phyloP scores from a whole-genome alignment of 2,797 vertebrate genomes.

The Lagocephalus sceleratus region DNA sequence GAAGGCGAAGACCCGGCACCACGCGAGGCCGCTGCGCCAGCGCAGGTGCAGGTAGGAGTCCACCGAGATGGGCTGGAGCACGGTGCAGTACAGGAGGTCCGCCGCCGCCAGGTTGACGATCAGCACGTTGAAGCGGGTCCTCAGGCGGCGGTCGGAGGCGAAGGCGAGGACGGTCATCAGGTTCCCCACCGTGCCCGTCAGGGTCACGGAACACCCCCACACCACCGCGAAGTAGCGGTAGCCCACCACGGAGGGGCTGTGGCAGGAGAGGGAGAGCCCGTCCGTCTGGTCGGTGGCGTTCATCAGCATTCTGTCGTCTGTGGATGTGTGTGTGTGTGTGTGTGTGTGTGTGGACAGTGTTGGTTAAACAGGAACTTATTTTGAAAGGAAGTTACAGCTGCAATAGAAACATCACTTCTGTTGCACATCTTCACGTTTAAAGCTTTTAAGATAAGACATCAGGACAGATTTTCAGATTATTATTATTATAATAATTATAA shows the following conservation, averaged over 20 bases:
- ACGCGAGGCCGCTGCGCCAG: slow-evolving; percentile 77
- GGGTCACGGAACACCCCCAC: slow-evolving; percentile 80
- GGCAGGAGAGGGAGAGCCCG: slow-evolving; percentile 80
- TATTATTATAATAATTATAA: too few species aligned
- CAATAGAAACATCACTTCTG: neutral
- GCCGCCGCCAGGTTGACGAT: slow-evolving; percentile 85
- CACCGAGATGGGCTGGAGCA: slow-evolving; percentile 84
- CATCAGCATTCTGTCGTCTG: slow-evolving; percentile 51
- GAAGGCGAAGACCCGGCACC: slow-evolving; percentile 82
- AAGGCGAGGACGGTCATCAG: slow-evolving; percentile 85
- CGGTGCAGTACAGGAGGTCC: slow-evolving; percentile 84
- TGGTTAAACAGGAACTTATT: neutral
- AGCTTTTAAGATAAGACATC: too few species aligned
- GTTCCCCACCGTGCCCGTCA: slow-evolving; percentile 82
- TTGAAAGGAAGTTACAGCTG: slow-evolving; percentile 10
- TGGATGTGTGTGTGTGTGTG: neutral
- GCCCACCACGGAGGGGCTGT: slow-evolving; percentile 75
- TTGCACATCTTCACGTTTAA: too few species aligned
- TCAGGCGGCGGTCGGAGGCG: slow-evolving; percentile 70
- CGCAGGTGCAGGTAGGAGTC: slow-evolving; percentile 86
- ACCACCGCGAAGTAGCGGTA: slow-evolving; percentile 83
- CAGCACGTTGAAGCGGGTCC: slow-evolving; percentile 85
- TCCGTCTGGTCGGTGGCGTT: slow-evolving; percentile 67
- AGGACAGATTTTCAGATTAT: too few species aligned
- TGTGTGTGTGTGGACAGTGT: neutral